Conservation (phyloP, 2,797 vertebrate genomes). For the Synaphobranchus kaupii region DNA sequence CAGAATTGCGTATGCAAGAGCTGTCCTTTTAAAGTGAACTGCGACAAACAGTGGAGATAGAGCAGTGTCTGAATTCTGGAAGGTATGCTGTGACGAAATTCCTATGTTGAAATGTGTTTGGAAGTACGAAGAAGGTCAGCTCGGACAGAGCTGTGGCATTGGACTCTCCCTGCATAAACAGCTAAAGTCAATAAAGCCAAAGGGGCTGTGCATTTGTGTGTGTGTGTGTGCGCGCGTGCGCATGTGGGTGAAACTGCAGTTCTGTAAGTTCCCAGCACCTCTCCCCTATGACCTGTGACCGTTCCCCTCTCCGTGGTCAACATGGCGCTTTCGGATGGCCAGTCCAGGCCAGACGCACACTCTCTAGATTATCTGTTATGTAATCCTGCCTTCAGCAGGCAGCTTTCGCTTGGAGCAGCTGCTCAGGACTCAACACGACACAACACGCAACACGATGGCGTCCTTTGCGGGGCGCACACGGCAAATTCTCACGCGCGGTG, state of each 20-base stretch:
- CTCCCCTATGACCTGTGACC: not conserved
- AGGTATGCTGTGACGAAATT: not conserved
- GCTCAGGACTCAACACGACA: too few relatives aligned
- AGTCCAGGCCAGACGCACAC: not conserved
- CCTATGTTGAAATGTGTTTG: not conserved
- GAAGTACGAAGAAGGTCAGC: constrained; percentile 4
- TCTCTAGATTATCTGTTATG: not conserved
- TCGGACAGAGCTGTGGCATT: constrained; percentile 4
- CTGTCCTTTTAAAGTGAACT: not conserved
- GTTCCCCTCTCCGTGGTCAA: not conserved
- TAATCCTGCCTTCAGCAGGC: not conserved
- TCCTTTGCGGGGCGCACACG: not conserved
- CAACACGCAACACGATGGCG: not conserved
- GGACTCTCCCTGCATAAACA: constrained; percentile 15
- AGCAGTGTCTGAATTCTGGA: not conserved
- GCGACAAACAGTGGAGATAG: not conserved
- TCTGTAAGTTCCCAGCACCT: not conserved
- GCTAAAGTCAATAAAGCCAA: constrained; percentile 14
- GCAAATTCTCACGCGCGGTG: not conserved
- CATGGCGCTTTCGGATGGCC: not conserved
- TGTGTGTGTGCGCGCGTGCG: not conserved
- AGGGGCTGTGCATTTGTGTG: not conserved
- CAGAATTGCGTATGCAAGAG: not conserved
- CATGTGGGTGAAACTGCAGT: not conserved
- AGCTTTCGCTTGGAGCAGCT: not conserved